Percentiles rank a stretch among this genome's conserved stretches.
Conservation (phyloP, 2,888 invertebrate species). For the Tanypteryx hageni region DNA sequence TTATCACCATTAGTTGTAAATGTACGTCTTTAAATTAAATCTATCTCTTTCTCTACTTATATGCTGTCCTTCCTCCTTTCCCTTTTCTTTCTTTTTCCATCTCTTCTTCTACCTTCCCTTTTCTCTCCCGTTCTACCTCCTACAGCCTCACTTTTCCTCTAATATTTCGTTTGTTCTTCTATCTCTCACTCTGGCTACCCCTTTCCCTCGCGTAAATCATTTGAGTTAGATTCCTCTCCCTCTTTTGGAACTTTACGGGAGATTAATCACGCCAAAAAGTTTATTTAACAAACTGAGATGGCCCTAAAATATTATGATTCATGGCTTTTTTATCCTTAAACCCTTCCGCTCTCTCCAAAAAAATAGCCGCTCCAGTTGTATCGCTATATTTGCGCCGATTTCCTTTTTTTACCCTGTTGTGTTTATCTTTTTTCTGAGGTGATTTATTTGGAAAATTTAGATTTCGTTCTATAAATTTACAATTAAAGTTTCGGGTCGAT, state of each 20-base stretch:
- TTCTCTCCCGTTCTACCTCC: not conserved
- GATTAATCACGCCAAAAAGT: conserved; percentile 15
- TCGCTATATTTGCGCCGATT: too few relatives aligned
- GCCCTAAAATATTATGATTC: not conserved
- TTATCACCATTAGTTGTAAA: too few relatives aligned
- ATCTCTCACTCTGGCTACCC: not conserved
- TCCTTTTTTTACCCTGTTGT: too few relatives aligned
- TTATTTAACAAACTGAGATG: conserved; percentile 1
- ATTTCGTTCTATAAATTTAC: too few relatives aligned
- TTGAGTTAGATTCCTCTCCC: not conserved
- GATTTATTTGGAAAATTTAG: too few relatives aligned
- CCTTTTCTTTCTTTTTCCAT: not conserved
- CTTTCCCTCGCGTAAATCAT: not conserved
- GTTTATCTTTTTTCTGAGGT: too few relatives aligned
- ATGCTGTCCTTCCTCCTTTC: not conserved
- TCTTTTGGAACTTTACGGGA: not conserved
- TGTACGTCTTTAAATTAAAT: too few relatives aligned
- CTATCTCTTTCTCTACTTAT: too few relatives aligned
- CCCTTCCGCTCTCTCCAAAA: too few relatives aligned
- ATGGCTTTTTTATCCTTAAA: not conserved
- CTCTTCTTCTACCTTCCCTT: not conserved
- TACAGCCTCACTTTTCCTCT: not conserved
- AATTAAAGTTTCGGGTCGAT: too few relatives aligned
- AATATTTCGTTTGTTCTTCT: not conserved
- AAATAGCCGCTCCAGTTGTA: too few relatives aligned